Evolutionary conservation across 2,113 vertebrate genomes (phyloP), one percentile per base, ranked within the genome.

Genomic region (Grallaria varia): DNA sequence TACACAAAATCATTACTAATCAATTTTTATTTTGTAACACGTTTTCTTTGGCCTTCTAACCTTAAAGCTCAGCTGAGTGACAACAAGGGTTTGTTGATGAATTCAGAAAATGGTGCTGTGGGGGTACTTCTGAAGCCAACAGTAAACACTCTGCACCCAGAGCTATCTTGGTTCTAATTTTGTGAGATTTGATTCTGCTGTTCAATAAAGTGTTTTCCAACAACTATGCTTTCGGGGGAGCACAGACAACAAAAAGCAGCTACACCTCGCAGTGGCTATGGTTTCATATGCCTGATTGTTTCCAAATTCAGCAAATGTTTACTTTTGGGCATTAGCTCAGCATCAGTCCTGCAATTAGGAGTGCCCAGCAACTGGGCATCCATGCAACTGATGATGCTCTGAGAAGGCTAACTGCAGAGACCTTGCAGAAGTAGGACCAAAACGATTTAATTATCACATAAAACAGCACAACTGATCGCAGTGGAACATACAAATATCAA

Each of bases 1-100:
- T 56, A 83, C 14, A 75, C 5, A 10, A 68, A 94, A 95, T 91
- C 12, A 96, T 95, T 96, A 90, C 56, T 79, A 93, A 95, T 87
- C 42, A 56, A 86, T 88, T 93, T 95, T 90, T 93, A 93, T 91
- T 95, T 66, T 12, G 2, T 33, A 87, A 69, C 30, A 75, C 74
- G 45, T 55, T 93, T 82, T 77, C 53, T 82, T 87, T 9, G 39
- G 75, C 67, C 63, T 91, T 90, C 62, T 42, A 58, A 71, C 44
- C 45, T 71, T 82, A 66, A 89, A 93, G 67, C 63, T 87, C 67
- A 87, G 14, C 53, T 49, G 71, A 76, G 24, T 64, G 73, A 81
- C 82, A 88, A 27, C 53, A 67, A 69, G 4, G 22, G 30, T 45
- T 52, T 68, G 21, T 25, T 53, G 62, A 69, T 52, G 14, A 72